These are phyloP conservation scores for Ochropacha duplaris DNA, from an alignment of 2,888 invertebrate species.

Conservation along the genomic window DNA sequence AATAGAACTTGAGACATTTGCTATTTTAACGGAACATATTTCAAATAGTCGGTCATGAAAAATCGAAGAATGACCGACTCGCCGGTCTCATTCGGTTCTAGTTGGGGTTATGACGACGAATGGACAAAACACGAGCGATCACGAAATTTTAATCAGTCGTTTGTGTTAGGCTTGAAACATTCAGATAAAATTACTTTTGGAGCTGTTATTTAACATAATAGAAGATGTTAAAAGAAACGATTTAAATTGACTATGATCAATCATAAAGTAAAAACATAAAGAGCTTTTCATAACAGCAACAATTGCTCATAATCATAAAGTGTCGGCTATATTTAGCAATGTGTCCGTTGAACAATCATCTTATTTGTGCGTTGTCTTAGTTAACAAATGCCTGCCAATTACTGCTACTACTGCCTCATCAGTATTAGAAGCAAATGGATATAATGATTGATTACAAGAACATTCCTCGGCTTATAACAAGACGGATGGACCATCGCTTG, in stretches of 20 bases:
- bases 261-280: not conserved
- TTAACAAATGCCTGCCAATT: constrained; percentile 2
- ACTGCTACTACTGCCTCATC: constrained; percentile 1
- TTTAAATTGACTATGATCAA: not conserved
- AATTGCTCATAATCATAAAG: not conserved
- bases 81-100: no score
- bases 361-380: not conserved
- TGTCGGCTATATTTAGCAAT: not conserved
- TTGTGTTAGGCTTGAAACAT: no score
- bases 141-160: no score
- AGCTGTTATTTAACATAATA: not conserved
- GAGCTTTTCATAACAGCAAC: not conserved
- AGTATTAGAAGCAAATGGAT: constrained; percentile 3
- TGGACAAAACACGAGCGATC: no score
- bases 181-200: not conserved
- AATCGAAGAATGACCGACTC: no score
- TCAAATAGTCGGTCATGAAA: no score
- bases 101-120: no score
- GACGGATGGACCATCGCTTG: not conserved
- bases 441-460: constrained; percentile 2
- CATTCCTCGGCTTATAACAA: not conserved
- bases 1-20: no score
- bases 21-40: no score
- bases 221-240: not conserved
- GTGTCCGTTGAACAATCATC: not conserved